These are phyloP conservation scores for Kryptolebias marmoratus DNA, from an alignment of 2,113 vertebrate species.

Conservation along the genomic window DNA sequence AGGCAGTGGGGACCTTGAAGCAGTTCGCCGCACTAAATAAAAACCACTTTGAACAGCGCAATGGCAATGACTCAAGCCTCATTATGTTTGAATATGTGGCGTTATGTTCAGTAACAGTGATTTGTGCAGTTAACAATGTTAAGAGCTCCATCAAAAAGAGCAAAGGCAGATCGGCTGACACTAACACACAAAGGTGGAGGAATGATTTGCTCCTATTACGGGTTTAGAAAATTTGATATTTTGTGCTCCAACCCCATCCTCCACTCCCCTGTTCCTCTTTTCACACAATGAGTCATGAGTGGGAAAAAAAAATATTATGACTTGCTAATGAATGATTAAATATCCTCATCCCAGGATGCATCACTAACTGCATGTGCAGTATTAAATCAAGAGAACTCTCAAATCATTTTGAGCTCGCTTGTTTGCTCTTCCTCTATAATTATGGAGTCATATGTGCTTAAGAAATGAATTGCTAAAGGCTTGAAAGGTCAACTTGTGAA, in stretches of 20 bases:
- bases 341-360: conserved; percentile 45
- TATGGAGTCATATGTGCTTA: background rate
- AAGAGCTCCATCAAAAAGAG: conserved; percentile 42
- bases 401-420: conserved; percentile 44
- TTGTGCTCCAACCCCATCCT: conserved; percentile 9
- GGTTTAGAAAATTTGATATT: conserved; percentile 27
- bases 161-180: conserved; percentile 45
- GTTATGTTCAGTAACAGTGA: conserved; percentile 48
- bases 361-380: conserved; percentile 46
- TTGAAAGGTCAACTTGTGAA: conserved; percentile 6
- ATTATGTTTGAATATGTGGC: conserved; percentile 52
- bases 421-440: conserved; percentile 37
- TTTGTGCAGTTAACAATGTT: conserved; percentile 52
- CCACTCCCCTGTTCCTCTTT: background rate
- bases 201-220: conserved; percentile 37
- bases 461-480: conserved; percentile 28
- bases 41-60: conserved; percentile 59
- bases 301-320: conserved; percentile 20
- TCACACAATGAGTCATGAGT: conserved; percentile 29
- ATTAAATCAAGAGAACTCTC: conserved; percentile 44
- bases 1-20: conserved; percentile 61
- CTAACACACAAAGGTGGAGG: conserved; percentile 32
- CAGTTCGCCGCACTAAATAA: conserved; percentile 56
- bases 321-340: conserved; percentile 65
- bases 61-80: conserved; percentile 59